These are phyloP conservation scores for Drosophila arawakana DNA, from an alignment of 1,140 invertebrate genomes.

Conservation along the genomic window DNA sequence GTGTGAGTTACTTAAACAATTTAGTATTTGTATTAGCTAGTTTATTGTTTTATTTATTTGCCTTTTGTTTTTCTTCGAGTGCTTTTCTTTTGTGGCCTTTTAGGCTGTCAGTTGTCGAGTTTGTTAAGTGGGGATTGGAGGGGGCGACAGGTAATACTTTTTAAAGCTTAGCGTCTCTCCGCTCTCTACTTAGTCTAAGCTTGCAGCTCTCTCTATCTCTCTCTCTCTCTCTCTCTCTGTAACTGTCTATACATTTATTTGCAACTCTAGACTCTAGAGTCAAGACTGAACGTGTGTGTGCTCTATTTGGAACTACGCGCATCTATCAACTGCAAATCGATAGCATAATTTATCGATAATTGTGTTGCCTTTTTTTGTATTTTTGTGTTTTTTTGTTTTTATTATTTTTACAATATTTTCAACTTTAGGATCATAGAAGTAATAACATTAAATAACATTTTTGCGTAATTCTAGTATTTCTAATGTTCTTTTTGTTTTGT, in stretches of 20 bases:
- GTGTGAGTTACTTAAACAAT: constrained; percentile 7
- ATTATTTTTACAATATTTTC: constrained; percentile 83
- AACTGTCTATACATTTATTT: constrained; percentile 4
- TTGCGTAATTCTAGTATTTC: constrained; percentile 81
- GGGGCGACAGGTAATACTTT: constrained; percentile 9
- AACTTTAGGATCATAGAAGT: constrained; percentile 83
- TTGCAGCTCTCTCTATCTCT: constrained; percentile 24
- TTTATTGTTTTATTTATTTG: neutral
- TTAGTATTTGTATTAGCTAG: constrained; percentile 10
- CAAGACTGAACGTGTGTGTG: constrained; percentile 22
- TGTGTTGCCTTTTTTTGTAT: constrained; percentile 25
- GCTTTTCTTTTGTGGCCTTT: constrained; percentile 8
- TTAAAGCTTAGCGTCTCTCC: constrained; percentile 21
- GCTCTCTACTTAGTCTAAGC: constrained; percentile 15
- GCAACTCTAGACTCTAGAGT: neutral
- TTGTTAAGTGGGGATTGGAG: neutral
- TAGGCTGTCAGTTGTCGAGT: constrained; percentile 3
- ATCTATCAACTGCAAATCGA: constrained; percentile 40
- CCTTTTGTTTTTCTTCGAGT: constrained; percentile 7
- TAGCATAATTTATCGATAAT: constrained; percentile 40
- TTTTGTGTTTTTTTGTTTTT: constrained; percentile 57
- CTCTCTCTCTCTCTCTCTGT: constrained; percentile 12
- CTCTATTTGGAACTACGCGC: constrained; percentile 37
- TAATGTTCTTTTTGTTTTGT: constrained; percentile 67
- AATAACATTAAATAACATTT: constrained; percentile 83